Evolutionary conservation across 2,888 invertebrate genomes (phyloP).

Genomic region (Leptogaster cylindrica): DNA sequence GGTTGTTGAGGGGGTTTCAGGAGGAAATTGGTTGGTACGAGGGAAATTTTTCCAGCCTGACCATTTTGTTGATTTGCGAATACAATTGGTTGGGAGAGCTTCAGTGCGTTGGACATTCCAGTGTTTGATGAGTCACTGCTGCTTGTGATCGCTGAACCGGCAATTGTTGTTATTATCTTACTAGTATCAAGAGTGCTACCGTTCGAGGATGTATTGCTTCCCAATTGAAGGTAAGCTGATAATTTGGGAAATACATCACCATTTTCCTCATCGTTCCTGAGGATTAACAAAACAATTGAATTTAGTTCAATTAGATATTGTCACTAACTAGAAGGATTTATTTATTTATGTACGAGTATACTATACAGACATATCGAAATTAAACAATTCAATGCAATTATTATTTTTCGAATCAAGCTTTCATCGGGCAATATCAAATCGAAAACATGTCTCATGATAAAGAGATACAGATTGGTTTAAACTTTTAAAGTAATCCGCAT

Average conservation of each 20-base stretch:
- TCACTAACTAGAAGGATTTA: too few species aligned
- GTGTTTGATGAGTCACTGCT: constrained; percentile 39
- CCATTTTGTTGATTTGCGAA: constrained; percentile 31
- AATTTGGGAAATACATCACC: constrained; percentile 48
- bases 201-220: constrained; percentile 48
- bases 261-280: constrained; percentile 44
- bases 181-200: constrained; percentile 13
- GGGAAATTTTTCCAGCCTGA: constrained; percentile 56
- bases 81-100: constrained; percentile 44
- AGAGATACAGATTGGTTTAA: too few species aligned
- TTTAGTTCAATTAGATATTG: too few species aligned
- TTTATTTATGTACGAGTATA: too few species aligned
- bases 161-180: constrained; percentile 45
- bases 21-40: constrained; percentile 61
- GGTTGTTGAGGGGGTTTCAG: constrained; percentile 53
- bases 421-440: too few species aligned
- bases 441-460: too few species aligned
- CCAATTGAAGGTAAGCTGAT: constrained; percentile 52
- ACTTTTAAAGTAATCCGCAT: too few species aligned
- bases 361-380: too few species aligned
- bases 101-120: constrained; percentile 40
- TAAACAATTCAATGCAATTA: too few species aligned
- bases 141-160: constrained; percentile 14
- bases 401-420: too few species aligned
- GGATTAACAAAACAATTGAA: constrained; percentile 15